Conservation (phyloP, 2,797 vertebrate species). For the Sandelia bainsii region DNA sequence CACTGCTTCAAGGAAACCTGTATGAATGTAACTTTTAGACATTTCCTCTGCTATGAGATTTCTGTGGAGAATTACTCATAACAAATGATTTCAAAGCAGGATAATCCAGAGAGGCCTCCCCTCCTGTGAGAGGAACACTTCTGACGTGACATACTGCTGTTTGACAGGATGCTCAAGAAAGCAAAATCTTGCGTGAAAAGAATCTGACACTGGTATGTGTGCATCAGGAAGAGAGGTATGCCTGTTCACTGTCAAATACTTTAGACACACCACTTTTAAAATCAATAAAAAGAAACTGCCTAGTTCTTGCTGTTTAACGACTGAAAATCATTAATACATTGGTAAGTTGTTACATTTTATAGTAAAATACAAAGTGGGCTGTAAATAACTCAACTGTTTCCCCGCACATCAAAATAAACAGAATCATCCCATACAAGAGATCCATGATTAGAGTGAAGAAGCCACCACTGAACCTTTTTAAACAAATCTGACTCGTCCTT, state of each 20-base stretch:
- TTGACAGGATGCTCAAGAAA: slow-evolving; percentile 69
- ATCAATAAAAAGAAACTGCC: slow-evolving; percentile 42
- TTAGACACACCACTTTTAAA: slow-evolving; percentile 47
- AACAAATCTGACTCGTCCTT: slow-evolving; percentile 54
- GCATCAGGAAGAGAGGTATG: slow-evolving; percentile 38
- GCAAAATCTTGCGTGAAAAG: slow-evolving; percentile 45
- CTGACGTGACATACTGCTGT: slow-evolving; percentile 64
- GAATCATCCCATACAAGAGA: slow-evolving; percentile 8
- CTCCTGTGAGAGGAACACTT: slow-evolving; percentile 54
- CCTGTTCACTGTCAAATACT: slow-evolving; percentile 62
- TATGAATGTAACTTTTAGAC: slow-evolving; percentile 64
- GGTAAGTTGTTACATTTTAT: slow-evolving; percentile 44
- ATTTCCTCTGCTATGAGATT: slow-evolving; percentile 69
- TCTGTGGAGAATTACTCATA: slow-evolving; percentile 78
- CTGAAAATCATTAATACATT: slow-evolving; percentile 21
- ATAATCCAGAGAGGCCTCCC: slow-evolving; percentile 59
- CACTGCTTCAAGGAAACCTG: slow-evolving; percentile 52
- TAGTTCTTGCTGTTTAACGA: slow-evolving; percentile 28
- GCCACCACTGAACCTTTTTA: slow-evolving; percentile 20
- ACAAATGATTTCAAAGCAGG: slow-evolving; percentile 81
- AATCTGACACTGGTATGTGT: slow-evolving; percentile 60
- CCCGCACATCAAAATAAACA: slow-evolving; percentile 57
- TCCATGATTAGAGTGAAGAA: slow-evolving; percentile 40
- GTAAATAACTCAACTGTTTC: slow-evolving; percentile 47
- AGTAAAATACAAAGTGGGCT: slow-evolving; percentile 34